These are phyloP conservation scores for Streptopelia turtur DNA, from an alignment of 2,797 vertebrate species.

Conservation along the genomic window DNA sequence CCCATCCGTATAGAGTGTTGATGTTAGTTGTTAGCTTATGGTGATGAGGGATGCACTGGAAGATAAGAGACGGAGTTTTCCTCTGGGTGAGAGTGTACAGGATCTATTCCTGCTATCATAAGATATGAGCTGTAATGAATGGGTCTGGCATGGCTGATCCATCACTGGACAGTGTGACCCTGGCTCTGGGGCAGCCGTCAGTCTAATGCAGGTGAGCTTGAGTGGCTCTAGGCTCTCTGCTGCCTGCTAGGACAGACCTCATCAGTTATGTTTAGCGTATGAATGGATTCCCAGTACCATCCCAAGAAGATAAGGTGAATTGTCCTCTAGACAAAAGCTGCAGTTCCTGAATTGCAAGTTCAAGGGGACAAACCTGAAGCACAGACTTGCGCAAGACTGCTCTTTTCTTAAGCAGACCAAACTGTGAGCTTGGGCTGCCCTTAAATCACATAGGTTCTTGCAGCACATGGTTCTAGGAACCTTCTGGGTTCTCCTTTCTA, in stretches of 20 bases:
- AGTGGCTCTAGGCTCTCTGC: neutral
- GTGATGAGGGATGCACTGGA: neutral
- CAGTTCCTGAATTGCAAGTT: neutral
- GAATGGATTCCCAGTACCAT: neutral
- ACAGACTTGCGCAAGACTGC: neutral
- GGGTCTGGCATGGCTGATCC: neutral
- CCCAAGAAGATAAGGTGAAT: neutral
- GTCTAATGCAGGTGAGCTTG: neutral
- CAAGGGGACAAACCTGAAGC: neutral
- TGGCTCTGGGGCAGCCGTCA: neutral
- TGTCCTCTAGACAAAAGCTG: neutral
- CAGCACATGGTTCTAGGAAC: neutral
- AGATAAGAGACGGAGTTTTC: constrained; percentile 37
- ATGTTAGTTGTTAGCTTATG: constrained; percentile 18
- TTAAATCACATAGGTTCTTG: neutral
- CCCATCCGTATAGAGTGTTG: neutral
- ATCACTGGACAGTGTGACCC: neutral
- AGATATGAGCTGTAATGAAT: neutral
- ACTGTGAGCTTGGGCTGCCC: neutral
- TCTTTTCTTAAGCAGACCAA: neutral
- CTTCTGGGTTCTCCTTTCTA: neutral
- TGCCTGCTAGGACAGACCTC: neutral
- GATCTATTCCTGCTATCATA: neutral
- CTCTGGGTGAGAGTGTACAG: neutral
- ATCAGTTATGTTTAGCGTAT: neutral